Evolutionary conservation across 2,888 invertebrate genomes (phyloP).

Genomic region (Drosophila stalkeri): DNA sequence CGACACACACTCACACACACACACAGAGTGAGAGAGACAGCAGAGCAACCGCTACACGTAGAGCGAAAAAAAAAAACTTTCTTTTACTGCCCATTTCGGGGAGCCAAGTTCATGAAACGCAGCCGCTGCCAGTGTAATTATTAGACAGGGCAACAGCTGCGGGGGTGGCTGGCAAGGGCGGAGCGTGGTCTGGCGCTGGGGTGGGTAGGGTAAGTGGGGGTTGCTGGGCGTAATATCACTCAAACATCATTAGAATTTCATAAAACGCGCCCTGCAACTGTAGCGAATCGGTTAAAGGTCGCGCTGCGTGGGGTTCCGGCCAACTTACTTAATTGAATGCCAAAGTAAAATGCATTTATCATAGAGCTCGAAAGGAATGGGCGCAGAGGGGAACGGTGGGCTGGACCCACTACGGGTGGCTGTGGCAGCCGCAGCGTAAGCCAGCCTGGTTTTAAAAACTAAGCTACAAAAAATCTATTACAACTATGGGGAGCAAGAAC

Average conservation of each 20-base stretch:
- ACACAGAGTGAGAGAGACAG: not conserved
- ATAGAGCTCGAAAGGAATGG: slow-evolving; percentile 32
- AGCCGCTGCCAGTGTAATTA: slow-evolving; percentile 55
- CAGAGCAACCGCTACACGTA: slow-evolving; percentile 35
- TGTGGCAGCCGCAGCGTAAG: slow-evolving; percentile 31
- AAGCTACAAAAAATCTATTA: slow-evolving; percentile 73
- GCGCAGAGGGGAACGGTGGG: not conserved
- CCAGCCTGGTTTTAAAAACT: slow-evolving; percentile 48
- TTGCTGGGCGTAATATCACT: slow-evolving; percentile 58
- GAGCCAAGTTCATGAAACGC: slow-evolving; percentile 68
- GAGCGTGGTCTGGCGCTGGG: not conserved
- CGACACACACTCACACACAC: slow-evolving; percentile 25
- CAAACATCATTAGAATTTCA: slow-evolving; percentile 74
- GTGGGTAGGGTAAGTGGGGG: not conserved
- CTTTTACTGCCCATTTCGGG: slow-evolving; percentile 62
- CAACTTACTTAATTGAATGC: slow-evolving; percentile 75
- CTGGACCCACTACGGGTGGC: not conserved
- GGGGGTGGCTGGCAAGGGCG: not conserved
- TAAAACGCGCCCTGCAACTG: slow-evolving; percentile 66
- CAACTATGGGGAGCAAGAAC: slow-evolving; percentile 33
- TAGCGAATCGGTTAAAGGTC: slow-evolving; percentile 60
- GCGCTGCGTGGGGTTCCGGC: slow-evolving; percentile 32
- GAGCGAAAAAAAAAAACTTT: slow-evolving; percentile 50
- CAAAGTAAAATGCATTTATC: slow-evolving; percentile 76
- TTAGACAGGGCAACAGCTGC: slow-evolving; percentile 31